Conservation (phyloP, 2,888 invertebrate species). For the Leuctra nigra region DNA sequence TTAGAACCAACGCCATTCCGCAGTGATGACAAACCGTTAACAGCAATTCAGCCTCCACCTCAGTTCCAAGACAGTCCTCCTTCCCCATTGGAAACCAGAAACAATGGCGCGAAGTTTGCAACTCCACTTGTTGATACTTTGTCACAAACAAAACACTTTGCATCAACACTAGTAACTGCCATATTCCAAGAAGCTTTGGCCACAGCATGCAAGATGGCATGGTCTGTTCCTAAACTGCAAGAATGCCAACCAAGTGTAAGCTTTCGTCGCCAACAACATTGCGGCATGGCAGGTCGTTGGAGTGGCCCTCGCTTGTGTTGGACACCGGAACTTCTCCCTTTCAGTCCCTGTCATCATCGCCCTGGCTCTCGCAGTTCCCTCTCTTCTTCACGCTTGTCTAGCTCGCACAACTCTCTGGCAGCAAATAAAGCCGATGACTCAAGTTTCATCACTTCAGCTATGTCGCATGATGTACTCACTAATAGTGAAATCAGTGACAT, state of each 20-base stretch:
- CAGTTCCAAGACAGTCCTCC: conserved; percentile 66
- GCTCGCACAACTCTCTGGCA: conserved; percentile 75
- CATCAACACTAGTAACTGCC: conserved; percentile 42
- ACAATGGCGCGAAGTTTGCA: neutral
- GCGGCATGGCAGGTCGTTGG: conserved; percentile 18
- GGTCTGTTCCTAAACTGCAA: conserved; percentile 34
- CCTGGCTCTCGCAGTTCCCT: conserved; percentile 72
- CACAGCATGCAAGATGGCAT: conserved; percentile 40
- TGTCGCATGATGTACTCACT: conserved; percentile 75
- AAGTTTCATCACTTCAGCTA: conserved; percentile 81
- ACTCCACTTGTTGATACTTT: conserved; percentile 6
- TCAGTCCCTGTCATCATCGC: conserved; percentile 53
- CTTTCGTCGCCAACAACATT: conserved; percentile 4
- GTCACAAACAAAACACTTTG: conserved; percentile 40
- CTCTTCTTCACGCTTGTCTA: conserved; percentile 70
- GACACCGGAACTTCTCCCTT: conserved; percentile 48
- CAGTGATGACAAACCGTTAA: conserved; percentile 32
- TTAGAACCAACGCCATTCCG: conserved; percentile 49
- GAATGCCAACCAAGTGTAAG: conserved; percentile 30
- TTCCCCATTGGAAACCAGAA: conserved; percentile 20
- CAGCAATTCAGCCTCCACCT: conserved; percentile 73
- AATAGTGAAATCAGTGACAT: conserved; percentile 75
- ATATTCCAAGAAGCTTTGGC: conserved; percentile 45
- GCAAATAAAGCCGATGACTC: conserved; percentile 76
- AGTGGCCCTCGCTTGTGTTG: conserved; percentile 41